These are phyloP conservation scores for Hirudo medicinalis DNA, from an alignment of 1,140 invertebrate species.

Conservation along the genomic window DNA sequence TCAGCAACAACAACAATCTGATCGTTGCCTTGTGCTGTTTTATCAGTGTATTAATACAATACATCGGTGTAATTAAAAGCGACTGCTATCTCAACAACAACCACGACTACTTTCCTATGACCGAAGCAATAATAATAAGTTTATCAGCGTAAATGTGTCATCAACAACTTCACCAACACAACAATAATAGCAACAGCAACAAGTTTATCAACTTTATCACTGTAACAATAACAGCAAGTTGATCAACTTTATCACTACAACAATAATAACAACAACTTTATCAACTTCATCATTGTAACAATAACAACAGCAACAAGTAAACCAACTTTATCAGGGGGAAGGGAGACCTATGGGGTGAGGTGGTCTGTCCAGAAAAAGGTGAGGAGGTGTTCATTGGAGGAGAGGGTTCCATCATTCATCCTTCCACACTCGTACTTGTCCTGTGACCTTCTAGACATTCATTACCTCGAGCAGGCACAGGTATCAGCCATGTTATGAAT, in stretches of 20 bases:
- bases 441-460: neutral
- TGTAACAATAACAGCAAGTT: neutral
- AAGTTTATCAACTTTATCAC: constrained; percentile 1
- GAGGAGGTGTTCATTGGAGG: neutral
- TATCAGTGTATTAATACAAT: too few relatives aligned
- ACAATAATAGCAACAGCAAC: constrained; percentile 2
- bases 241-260: neutral
- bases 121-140: too few relatives aligned
- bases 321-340: neutral
- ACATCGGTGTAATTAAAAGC: too few relatives aligned
- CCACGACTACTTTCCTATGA: too few relatives aligned
- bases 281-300: neutral
- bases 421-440: neutral
- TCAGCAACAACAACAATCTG: too few relatives aligned
- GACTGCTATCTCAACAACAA: too few relatives aligned
- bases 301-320: neutral
- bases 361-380: neutral
- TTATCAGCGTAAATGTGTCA: too few relatives aligned
- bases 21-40: too few relatives aligned
- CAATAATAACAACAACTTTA: neutral
- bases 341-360: neutral
- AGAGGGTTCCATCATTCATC: constrained; percentile 6
- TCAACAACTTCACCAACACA: neutral
- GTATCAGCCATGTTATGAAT: neutral
- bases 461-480: constrained; percentile 5